Percentiles rank a stretch among this genome's conserved stretches.
Conservation (phyloP, 2,797 vertebrate genomes). For the Phataginus tetradactyla region DNA sequence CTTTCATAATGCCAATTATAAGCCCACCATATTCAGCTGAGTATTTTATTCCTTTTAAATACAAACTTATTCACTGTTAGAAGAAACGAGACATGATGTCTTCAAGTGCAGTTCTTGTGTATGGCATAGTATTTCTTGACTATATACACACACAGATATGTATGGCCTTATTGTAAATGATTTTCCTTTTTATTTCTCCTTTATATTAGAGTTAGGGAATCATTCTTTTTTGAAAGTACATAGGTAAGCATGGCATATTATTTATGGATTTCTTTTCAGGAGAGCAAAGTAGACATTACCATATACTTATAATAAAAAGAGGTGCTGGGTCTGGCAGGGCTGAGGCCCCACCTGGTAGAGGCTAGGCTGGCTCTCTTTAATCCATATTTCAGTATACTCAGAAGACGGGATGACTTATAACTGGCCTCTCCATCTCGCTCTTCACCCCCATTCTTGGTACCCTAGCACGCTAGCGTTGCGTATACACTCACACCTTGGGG, state of each 20-base stretch:
- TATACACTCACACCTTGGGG: fast-evolving
- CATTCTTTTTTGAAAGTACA: neutral
- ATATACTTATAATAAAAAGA: neutral
- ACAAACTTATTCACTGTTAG: neutral
- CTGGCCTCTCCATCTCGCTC: neutral
- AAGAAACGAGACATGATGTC: neutral
- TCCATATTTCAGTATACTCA: neutral
- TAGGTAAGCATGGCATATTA: neutral
- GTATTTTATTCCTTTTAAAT: neutral
- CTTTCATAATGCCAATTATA: neutral
- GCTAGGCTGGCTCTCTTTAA: neutral
- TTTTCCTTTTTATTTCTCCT: slow-evolving; percentile 37
- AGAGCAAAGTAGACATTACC: neutral
- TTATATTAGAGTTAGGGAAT: neutral
- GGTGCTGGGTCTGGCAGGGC: neutral
- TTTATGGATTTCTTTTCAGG: neutral
- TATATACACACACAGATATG: neutral
- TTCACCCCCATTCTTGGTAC: neutral
- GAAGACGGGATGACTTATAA: neutral
- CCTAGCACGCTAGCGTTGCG: neutral
- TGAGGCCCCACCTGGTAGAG: neutral
- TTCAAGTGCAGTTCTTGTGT: neutral
- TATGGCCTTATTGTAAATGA: neutral
- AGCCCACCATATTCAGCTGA: neutral
- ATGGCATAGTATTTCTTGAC: neutral